Conservation (phyloP, 1,140 invertebrate genomes). For the Drosophila tropicalis region DNA sequence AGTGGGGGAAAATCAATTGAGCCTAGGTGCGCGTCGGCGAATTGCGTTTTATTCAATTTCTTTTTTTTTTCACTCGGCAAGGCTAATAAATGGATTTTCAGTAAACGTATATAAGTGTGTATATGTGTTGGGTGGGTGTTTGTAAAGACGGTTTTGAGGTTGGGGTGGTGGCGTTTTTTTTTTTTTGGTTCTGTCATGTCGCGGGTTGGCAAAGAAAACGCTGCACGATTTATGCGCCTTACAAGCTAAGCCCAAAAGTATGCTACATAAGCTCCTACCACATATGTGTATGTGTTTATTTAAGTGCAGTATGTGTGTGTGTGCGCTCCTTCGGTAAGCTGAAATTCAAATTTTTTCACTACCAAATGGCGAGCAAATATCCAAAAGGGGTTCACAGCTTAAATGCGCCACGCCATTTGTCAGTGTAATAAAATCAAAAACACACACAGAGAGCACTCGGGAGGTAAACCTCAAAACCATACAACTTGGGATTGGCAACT, state of each 20-base stretch:
- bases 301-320: slow-evolving; percentile 60
- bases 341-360: slow-evolving; percentile 78
- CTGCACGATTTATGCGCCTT: slow-evolving; percentile 76
- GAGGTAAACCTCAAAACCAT: slow-evolving; percentile 44
- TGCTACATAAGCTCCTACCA: slow-evolving; percentile 73
- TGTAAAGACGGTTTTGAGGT: slow-evolving; percentile 12
- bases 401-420: slow-evolving; percentile 80
- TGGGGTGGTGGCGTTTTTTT: slow-evolving; percentile 12
- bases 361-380: slow-evolving; percentile 38
- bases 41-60: slow-evolving; percentile 73
- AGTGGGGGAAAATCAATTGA: slow-evolving; percentile 61
- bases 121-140: slow-evolving; percentile 27
- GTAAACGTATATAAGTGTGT: slow-evolving; percentile 14
- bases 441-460: slow-evolving; percentile 47
- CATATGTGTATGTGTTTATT: slow-evolving; percentile 54
- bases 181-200: slow-evolving; percentile 45
- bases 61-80: slow-evolving; percentile 27
- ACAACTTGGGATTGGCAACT: slow-evolving; percentile 34
- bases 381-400: slow-evolving; percentile 71
- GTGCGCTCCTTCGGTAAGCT: slow-evolving; percentile 57
- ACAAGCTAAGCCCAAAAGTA: slow-evolving; percentile 77
- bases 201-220: slow-evolving; percentile 38
- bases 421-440: slow-evolving; percentile 83
- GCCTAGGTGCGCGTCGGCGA: slow-evolving; percentile 48
- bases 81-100: slow-evolving; percentile 74